These are phyloP conservation scores for Ashinkailepas kermadecensis DNA, from an alignment of 2,888 invertebrate genomes.

Conservation along the genomic window DNA sequence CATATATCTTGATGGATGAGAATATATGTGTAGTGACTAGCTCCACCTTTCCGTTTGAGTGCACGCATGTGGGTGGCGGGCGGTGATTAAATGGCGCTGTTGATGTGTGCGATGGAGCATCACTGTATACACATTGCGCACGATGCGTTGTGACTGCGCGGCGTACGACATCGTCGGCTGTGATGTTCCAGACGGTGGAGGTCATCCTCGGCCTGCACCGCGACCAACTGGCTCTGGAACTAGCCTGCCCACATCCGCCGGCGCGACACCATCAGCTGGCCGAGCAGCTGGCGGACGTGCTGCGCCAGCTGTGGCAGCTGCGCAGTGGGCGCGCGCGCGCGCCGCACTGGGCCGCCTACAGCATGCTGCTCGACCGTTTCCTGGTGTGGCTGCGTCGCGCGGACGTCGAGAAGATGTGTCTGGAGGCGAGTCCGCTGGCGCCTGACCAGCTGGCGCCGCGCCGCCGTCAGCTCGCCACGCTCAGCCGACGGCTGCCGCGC, in stretches of 20 bases:
- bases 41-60: no score
- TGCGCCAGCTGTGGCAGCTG: constrained; percentile 15
- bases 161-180: no score
- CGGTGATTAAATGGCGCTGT: no score
- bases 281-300: constrained; percentile 1
- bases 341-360: neutral
- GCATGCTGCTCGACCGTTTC: neutral
- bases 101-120: no score
- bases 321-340: neutral
- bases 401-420: neutral
- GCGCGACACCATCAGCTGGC: constrained; percentile 51
- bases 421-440: constrained; percentile 31
- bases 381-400: constrained; percentile 17
- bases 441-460: constrained; percentile 81
- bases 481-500: constrained; percentile 49
- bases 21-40: no score
- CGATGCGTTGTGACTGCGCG: no score
- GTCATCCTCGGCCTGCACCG: constrained; percentile 97
- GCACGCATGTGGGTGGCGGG: no score
- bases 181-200: constrained; percentile 80
- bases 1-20: no score
- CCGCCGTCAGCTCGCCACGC: constrained; percentile 95
- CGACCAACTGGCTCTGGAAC: constrained; percentile 99
- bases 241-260: constrained; percentile 96
- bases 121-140: no score